Evolutionary conservation across 2,113 vertebrate species (phyloP).

Genomic region (Callipepla squamata): DNA sequence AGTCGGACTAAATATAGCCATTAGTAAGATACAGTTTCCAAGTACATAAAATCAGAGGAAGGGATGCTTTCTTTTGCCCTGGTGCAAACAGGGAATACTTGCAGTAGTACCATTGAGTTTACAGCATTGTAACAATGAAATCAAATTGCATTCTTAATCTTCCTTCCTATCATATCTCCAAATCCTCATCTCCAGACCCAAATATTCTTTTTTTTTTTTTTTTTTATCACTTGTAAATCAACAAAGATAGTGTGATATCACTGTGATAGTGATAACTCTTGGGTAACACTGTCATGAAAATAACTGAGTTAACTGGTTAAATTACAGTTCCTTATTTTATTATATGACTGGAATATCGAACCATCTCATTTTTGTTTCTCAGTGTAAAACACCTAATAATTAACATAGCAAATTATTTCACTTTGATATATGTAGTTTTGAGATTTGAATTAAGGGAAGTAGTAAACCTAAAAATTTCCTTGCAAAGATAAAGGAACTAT

Average conservation of each 20-base stretch:
- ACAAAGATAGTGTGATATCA: background rate
- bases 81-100: background rate
- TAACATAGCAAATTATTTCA: background rate
- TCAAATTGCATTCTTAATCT: conserved; percentile 5
- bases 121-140: background rate
- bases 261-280: conserved; percentile 8
- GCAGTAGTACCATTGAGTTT: background rate
- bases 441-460: background rate
- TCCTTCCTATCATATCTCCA: background rate
- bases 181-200: conserved; percentile 1
- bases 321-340: conserved; percentile 24
- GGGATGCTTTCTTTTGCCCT: background rate
- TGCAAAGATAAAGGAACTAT: background rate
- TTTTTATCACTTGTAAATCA: conserved; percentile 9
- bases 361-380: background rate
- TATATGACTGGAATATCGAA: background rate
- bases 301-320: conserved; percentile 17
- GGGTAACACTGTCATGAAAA: conserved; percentile 11
- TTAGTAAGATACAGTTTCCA: background rate
- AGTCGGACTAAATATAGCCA: background rate
- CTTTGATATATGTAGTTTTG: background rate
- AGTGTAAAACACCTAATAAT: background rate
- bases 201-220: background rate
- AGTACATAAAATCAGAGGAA: background rate
- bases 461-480: background rate